Conservation (phyloP, 2,113 vertebrate genomes). For the Eupsittula cactorum region DNA sequence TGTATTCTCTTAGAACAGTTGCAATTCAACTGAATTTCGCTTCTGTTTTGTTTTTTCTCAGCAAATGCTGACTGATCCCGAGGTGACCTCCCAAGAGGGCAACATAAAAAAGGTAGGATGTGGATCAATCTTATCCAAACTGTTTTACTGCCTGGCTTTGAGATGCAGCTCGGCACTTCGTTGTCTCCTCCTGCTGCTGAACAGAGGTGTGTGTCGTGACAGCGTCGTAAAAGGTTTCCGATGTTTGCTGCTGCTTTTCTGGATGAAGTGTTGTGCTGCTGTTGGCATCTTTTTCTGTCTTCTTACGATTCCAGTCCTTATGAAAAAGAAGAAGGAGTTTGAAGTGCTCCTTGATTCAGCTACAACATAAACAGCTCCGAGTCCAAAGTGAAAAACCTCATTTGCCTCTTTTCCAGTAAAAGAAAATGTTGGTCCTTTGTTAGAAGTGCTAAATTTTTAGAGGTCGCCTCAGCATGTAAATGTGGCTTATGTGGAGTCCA, state of each 20-base stretch:
- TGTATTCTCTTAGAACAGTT: neutral
- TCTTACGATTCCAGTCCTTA: neutral
- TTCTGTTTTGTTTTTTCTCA: constrained; percentile 23
- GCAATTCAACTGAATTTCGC: neutral
- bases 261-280: neutral
- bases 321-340: neutral
- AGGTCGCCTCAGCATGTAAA: neutral
- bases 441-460: constrained; percentile 34
- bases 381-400: neutral
- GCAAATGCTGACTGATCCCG: constrained; percentile 89
- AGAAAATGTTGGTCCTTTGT: constrained; percentile 46
- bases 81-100: constrained; percentile 85
- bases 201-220: neutral
- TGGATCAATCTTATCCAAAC: neutral
- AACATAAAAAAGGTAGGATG: constrained; percentile 91
- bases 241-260: neutral
- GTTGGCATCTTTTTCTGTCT: neutral
- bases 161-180: neutral
- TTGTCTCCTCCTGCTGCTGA: neutral
- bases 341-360: constrained; percentile 16
- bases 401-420: constrained; percentile 41
- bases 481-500: neutral
- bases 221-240: fast-evolving
- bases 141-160: neutral
- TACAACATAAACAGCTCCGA: neutral